Evolutionary conservation across 2,797 vertebrate genomes (phyloP), one percentile per base, ranked within the genome.

Genomic region (Notolepis coatsorum): DNA sequence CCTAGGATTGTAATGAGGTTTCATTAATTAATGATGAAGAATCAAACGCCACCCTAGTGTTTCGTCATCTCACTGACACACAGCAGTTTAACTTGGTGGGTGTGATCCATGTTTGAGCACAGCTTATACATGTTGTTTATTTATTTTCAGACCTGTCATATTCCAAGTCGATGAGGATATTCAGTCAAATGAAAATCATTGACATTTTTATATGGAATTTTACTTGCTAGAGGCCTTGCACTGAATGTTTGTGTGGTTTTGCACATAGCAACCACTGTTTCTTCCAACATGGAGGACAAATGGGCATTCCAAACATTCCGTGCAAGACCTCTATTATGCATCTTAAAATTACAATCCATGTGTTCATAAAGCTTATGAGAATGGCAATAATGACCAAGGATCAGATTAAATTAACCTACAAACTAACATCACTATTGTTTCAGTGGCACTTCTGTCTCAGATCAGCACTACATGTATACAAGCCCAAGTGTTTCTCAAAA

Each of bases 11-110:
- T 61, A 79, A 82, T 54, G 79, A 83, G 82, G 79, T 71, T 75
- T 88, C 79, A 93, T 93, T 85, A 89, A 93, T 91, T 90, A 88
- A 88, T 91, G 65, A 93, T 84, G 60, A 53, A 84, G 89, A 90
- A 90, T 90, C 85, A 91, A 81, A 86, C 81, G 61, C 75, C 77
- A 85, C 49, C 66, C 42, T 71, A 30, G 24, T 13, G 2, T 25
- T 55, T 57, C 56, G 31, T 59, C 61, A 20, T 67, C 65, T 57
- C 39, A 31, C 68, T 64, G 68, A 38, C 51, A 59, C 51, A 59
- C 52, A 43, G 15, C 41, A 18, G 49, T 73, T 71, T 68, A 39
- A 64, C 31, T 71, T 69, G 20, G 8, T 57, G 56, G 66, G 41
- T 55, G 49, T 65, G n/a, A 54, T 58, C 18, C 17, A 59, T 20